These are phyloP conservation scores for Paramuricea clavata DNA, from an alignment of 92 coral and sea anemone genomes.

Conservation along the genomic window DNA sequence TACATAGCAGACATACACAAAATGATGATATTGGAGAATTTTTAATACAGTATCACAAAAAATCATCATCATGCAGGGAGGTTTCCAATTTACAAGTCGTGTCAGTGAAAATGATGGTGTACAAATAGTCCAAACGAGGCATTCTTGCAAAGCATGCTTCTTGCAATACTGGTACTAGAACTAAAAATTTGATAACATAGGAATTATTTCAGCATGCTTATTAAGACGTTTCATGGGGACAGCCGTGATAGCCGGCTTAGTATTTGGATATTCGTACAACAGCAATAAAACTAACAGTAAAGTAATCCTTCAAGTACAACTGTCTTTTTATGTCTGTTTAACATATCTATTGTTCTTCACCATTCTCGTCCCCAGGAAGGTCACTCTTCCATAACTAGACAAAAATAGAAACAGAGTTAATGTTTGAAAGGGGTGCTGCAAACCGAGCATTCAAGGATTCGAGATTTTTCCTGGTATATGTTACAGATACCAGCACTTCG, in stretches of 20 bases:
- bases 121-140: slow-evolving; percentile 29
- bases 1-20: background rate
- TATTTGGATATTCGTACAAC: slow-evolving; percentile 32
- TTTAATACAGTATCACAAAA: slow-evolving; percentile 52
- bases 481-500: no score
- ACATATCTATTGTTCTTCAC: slow-evolving; percentile 23
- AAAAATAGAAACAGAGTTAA: background rate
- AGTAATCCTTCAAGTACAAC: slow-evolving; percentile 39
- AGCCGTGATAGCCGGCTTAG: background rate
- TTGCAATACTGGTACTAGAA: background rate
- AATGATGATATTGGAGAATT: slow-evolving; percentile 13
- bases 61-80: background rate
- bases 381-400: slow-evolving; percentile 39
- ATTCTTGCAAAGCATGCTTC: background rate
- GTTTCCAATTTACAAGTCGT: slow-evolving; percentile 44
- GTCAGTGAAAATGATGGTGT: slow-evolving; percentile 40
- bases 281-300: slow-evolving; percentile 37
- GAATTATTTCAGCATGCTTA: slow-evolving; percentile 19
- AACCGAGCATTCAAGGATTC: no score
- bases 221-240: background rate
- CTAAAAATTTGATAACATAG: slow-evolving; percentile 21
- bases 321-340: slow-evolving; percentile 20
- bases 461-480: no score
- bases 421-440: no score
- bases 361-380: slow-evolving; percentile 23